phyloP scores from a whole-genome alignment of 2,797 vertebrate species.

The Hydrophis major region DNA sequence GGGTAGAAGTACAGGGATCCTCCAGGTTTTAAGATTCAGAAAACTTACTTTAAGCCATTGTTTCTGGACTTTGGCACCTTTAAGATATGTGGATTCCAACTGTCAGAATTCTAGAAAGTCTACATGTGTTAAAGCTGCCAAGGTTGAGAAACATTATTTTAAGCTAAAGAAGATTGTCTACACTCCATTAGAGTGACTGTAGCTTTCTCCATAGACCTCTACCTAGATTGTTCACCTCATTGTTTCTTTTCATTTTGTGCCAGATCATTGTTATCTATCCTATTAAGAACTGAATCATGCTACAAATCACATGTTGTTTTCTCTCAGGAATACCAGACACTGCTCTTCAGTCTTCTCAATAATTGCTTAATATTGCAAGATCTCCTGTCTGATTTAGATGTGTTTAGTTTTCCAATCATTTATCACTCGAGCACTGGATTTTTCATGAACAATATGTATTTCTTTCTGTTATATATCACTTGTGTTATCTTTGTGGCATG shows the following conservation, averaged over 20 bases:
- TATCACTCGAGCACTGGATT: neutral
- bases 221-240: neutral
- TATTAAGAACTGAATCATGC: neutral
- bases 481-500: neutral
- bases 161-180: neutral
- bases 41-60: neutral
- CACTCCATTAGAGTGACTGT: neutral
- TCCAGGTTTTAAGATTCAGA: neutral
- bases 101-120: neutral
- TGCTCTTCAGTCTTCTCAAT: neutral
- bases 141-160: neutral
- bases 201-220: neutral
- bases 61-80: neutral
- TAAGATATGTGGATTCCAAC: neutral
- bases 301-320: neutral
- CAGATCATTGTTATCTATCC: neutral
- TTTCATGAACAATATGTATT: neutral
- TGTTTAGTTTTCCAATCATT: neutral
- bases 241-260: neutral
- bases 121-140: neutral
- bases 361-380: neutral
- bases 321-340: neutral
- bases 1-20: too few relatives aligned
- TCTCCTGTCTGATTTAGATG: neutral
- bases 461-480: neutral